Evolutionary conservation across 1,140 invertebrate genomes (phyloP).

Genomic region (Papilio polyxenes): DNA sequence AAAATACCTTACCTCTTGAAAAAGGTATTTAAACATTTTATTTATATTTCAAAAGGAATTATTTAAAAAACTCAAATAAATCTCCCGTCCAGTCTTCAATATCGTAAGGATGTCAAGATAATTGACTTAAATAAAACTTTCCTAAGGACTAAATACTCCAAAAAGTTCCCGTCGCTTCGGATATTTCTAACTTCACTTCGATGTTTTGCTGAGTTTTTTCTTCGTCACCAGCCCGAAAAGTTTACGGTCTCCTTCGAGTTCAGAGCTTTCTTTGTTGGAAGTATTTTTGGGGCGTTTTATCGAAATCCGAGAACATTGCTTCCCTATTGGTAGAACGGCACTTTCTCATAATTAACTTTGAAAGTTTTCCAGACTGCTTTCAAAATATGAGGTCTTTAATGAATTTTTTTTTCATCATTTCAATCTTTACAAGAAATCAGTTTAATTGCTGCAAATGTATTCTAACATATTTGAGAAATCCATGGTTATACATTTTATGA

Average conservation of each 20-base stretch:
- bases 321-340: background rate
- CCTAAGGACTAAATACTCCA: conserved; percentile 52
- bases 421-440: background rate
- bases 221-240: conserved; percentile 43
- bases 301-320: conserved; percentile 26
- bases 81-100: conserved; percentile 40
- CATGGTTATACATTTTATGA: no score
- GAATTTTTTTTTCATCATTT: background rate
- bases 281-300: conserved; percentile 22
- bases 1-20: background rate
- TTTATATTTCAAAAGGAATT: conserved; percentile 22
- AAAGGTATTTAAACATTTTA: background rate
- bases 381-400: background rate
- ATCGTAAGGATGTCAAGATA: conserved; percentile 52
- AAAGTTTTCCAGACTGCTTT: conserved; percentile 23
- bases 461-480: background rate
- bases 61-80: conserved; percentile 12
- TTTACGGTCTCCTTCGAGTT: conserved; percentile 41
- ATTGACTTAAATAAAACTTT: conserved; percentile 57
- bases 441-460: background rate
- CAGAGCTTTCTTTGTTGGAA: conserved; percentile 39
- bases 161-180: conserved; percentile 29
- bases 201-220: conserved; percentile 48
- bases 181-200: conserved; percentile 30
- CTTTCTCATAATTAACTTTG: conserved; percentile 32